phyloP scores from a whole-genome alignment of 2,888 invertebrate genomes.

The Neoscelio sp. region DNA sequence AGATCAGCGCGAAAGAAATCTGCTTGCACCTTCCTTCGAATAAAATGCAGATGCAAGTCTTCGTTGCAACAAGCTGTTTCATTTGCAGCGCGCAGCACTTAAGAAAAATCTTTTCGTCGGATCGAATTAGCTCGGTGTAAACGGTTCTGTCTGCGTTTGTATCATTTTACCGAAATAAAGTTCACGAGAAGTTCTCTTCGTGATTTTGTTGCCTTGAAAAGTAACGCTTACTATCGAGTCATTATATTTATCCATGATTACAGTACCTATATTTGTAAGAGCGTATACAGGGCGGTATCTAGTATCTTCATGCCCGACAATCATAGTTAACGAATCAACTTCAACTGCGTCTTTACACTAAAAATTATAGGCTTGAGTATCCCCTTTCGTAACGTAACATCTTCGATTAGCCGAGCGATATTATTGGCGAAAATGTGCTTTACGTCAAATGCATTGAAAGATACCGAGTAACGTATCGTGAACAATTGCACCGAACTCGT shows the following conservation, averaged over 20 bases:
- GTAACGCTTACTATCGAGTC: slow-evolving; percentile 33
- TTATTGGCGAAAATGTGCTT: slow-evolving; percentile 18
- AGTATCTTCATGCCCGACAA: slow-evolving; percentile 27
- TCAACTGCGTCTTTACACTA: slow-evolving; percentile 10
- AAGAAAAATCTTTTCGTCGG: not conserved
- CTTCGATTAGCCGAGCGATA: slow-evolving; percentile 20
- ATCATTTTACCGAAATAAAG: slow-evolving; percentile 39
- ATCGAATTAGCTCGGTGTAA: slow-evolving; percentile 31
- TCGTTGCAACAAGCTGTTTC: too few species aligned
- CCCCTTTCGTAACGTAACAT: slow-evolving; percentile 1
- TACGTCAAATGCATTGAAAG: slow-evolving; percentile 29
- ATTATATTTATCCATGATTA: slow-evolving; percentile 40
- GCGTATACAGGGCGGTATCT: slow-evolving; percentile 30
- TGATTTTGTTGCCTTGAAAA: slow-evolving; percentile 54
- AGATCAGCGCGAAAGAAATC: too few species aligned
- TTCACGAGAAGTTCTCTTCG: slow-evolving; percentile 19
- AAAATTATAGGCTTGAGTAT: slow-evolving; percentile 5
- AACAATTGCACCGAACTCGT: slow-evolving; percentile 4
- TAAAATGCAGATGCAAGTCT: not conserved
- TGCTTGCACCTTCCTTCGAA: too few species aligned
- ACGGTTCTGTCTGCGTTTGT: slow-evolving; percentile 27
- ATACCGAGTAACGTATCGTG: slow-evolving; percentile 7
- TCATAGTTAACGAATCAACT: slow-evolving; percentile 18
- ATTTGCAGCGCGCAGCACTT: too few species aligned
- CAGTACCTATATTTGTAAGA: slow-evolving; percentile 16